phyloP scores from a whole-genome alignment of 2,888 invertebrate genomes.

The Autographa gamma region DNA sequence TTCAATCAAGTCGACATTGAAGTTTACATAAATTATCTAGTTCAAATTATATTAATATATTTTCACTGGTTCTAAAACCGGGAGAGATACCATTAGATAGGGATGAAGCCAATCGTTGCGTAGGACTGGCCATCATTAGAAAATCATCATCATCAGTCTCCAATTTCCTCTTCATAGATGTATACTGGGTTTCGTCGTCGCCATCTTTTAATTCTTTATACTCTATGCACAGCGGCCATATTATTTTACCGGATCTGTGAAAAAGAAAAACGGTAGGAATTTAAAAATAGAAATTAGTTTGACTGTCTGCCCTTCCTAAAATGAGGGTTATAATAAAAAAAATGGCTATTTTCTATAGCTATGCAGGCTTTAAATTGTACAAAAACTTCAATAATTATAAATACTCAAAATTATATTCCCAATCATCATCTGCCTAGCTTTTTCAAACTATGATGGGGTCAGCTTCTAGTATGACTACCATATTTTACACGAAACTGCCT shows the following conservation, averaged over 20 bases:
- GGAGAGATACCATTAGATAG: constrained; percentile 80
- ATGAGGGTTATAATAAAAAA: too few species aligned
- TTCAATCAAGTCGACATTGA: background rate
- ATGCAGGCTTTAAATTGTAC: too few species aligned
- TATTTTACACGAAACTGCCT: too few species aligned
- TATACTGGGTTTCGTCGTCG: constrained; percentile 79
- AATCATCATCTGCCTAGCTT: too few species aligned
- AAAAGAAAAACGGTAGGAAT: constrained; percentile 11
- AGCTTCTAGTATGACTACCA: too few species aligned
- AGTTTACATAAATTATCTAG: background rate
- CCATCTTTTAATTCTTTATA: constrained; percentile 84
- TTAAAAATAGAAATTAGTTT: background rate
- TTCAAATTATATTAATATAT: constrained; percentile 60
- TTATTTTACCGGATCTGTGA: constrained; percentile 84
- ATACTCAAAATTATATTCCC: too few species aligned
- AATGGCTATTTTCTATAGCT: too few species aligned
- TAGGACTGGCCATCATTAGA: constrained; percentile 74
- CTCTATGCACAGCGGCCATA: constrained; percentile 87
- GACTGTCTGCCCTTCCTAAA: too few species aligned
- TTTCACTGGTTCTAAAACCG: constrained; percentile 81
- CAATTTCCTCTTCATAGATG: constrained; percentile 77
- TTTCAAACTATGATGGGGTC: too few species aligned
- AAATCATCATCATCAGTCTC: constrained; percentile 85
- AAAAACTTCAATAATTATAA: too few species aligned
- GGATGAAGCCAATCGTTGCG: constrained; percentile 73